Evolutionary conservation across 2,113 vertebrate species (phyloP).

Genomic region (Gallinago paraguaiae): DNA sequence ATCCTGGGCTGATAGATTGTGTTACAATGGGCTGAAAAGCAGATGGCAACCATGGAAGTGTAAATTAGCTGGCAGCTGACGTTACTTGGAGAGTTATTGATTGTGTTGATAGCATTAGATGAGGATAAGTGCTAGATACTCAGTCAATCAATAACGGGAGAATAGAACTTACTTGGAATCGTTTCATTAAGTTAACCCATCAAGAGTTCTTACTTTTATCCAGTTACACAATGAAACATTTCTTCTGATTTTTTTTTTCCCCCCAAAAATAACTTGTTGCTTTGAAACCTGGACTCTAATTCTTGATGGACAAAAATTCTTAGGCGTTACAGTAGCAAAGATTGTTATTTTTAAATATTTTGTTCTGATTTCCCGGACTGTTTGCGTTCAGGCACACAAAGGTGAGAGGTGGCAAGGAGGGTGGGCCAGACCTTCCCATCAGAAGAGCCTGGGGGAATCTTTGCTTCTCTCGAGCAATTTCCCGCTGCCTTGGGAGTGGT

Average conservation of each 20-base stretch:
- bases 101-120: background rate
- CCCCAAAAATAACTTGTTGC: background rate
- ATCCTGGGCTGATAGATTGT: slow-evolving; percentile 9
- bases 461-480: background rate
- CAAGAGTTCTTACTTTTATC: background rate
- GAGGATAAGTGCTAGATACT: background rate
- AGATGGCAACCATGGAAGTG: slow-evolving; percentile 64
- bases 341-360: background rate
- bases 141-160: background rate
- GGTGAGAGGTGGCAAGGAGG: background rate
- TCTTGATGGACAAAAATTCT: background rate
- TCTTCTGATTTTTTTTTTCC: background rate
- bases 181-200: background rate
- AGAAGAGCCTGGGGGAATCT: background rate
- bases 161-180: background rate
- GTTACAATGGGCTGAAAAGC: slow-evolving; percentile 14
- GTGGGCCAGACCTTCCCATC: accelerated
- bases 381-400: background rate
- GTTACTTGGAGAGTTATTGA: background rate
- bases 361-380: background rate
- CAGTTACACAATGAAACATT: background rate
- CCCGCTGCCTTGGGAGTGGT: background rate
- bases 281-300: background rate
- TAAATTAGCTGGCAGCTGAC: slow-evolving; percentile 63
- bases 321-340: background rate